These are phyloP conservation scores for Lithobius niger DNA, from an alignment of 1,140 invertebrate species.

Conservation along the genomic window DNA sequence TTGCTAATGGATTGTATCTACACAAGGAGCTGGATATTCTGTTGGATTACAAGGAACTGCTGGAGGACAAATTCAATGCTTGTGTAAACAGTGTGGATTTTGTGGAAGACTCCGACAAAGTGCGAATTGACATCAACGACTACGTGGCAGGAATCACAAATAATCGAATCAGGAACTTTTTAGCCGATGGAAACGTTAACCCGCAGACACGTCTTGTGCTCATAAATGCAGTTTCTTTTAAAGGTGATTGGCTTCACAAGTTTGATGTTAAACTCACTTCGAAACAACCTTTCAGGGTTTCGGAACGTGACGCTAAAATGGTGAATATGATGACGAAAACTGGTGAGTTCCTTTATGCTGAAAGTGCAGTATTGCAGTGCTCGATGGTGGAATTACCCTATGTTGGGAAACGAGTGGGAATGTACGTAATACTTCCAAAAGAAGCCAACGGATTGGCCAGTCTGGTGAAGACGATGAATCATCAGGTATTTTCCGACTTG, in stretches of 20 bases:
- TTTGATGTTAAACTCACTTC: conserved; percentile 45
- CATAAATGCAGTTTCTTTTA: conserved; percentile 69
- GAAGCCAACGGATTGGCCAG: conserved; percentile 39
- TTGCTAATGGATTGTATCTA: conserved; percentile 49
- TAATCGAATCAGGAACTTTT: conserved; percentile 49
- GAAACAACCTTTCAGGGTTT: conserved; percentile 39
- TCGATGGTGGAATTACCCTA: conserved; percentile 70
- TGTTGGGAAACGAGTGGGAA: conserved; percentile 23
- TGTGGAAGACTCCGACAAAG: conserved; percentile 38
- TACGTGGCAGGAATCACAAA: conserved; percentile 57
- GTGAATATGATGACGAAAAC: conserved; percentile 50
- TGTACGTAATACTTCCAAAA: conserved; percentile 48
- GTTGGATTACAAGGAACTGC: conserved; percentile 41
- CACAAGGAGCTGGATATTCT: conserved; percentile 36
- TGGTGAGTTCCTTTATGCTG: conserved; percentile 47
- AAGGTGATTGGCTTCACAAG: conserved; percentile 54
- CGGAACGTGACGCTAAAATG: conserved; percentile 30
- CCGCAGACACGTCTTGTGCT: conserved; percentile 39
- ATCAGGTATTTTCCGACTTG: no score
- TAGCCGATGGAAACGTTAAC: conserved; percentile 19
- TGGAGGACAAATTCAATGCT: conserved; percentile 44
- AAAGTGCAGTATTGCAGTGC: conserved; percentile 47
- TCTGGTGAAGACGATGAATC: conserved; percentile 18
- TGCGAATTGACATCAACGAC: conserved; percentile 45
- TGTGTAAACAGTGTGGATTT: conserved; percentile 54